Evolutionary conservation across 2,797 vertebrate genomes (phyloP).

Genomic region (Cossypha heuglini): DNA sequence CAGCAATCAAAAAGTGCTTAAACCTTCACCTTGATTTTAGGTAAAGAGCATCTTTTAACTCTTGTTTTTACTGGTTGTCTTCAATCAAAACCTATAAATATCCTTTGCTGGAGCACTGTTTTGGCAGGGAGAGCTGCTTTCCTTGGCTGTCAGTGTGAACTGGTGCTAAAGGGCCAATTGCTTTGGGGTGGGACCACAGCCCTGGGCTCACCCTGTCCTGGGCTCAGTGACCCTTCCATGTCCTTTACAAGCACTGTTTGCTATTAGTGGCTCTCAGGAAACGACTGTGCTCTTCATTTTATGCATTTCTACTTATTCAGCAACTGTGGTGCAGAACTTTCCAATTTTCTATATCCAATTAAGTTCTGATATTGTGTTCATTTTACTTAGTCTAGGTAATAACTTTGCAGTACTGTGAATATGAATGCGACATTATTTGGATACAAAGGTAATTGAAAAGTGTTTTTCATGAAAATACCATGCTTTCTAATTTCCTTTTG

Average conservation of each 20-base stretch:
- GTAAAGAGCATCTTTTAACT: background rate
- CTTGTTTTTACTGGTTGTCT: background rate
- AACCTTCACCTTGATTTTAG: background rate
- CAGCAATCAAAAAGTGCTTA: background rate
- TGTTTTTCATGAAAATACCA: background rate
- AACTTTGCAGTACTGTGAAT: background rate
- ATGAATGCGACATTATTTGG: background rate
- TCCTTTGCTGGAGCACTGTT: background rate
- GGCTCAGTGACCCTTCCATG: background rate
- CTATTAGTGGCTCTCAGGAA: background rate
- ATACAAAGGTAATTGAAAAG: background rate
- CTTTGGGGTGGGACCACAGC: accelerated
- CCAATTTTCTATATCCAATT: background rate
- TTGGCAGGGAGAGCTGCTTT: background rate
- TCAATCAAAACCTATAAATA: background rate
- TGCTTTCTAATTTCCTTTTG: background rate
- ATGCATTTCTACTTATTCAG: background rate
- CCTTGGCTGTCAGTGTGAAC: background rate
- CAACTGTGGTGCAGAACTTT: background rate
- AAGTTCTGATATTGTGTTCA: background rate
- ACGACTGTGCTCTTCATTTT: background rate
- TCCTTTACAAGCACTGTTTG: background rate
- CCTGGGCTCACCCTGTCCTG: background rate
- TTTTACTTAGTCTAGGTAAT: background rate
- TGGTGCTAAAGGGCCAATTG: background rate